These are phyloP conservation scores for Tinamus guttatus DNA, from an alignment of 2,113 vertebrate species.

Conservation along the genomic window DNA sequence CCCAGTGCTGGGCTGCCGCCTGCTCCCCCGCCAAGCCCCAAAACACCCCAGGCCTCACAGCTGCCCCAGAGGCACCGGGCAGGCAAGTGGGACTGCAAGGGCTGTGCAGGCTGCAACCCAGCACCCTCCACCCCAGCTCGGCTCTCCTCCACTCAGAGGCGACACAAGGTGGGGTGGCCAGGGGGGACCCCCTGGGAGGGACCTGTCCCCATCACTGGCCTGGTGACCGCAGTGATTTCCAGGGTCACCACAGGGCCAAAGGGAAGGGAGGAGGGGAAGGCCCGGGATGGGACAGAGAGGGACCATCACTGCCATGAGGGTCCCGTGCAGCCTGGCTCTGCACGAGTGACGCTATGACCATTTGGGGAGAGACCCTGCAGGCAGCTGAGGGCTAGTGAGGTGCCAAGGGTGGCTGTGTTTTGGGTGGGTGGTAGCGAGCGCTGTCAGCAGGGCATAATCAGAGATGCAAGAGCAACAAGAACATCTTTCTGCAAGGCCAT, in stretches of 20 bases:
- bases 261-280: neutral
- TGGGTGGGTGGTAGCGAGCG: no score
- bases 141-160: neutral
- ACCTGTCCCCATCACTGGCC: neutral
- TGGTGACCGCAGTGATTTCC: no score
- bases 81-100: no score
- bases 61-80: neutral
- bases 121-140: neutral
- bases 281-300: fast-evolving
- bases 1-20: no score
- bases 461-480: fast-evolving
- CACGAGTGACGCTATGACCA: no score
- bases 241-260: fast-evolving
- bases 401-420: neutral
- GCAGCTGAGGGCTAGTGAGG: neutral
- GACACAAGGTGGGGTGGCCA: neutral
- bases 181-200: fast-evolving
- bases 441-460: neutral
- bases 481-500: fast-evolving
- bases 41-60: no score
- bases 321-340: neutral
- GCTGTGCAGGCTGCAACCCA: no score
- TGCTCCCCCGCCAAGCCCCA: no score
- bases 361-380: no score
- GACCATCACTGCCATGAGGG: neutral